Conservation (phyloP, 2,888 invertebrate genomes). For the Amblyjoppa proteus region DNA sequence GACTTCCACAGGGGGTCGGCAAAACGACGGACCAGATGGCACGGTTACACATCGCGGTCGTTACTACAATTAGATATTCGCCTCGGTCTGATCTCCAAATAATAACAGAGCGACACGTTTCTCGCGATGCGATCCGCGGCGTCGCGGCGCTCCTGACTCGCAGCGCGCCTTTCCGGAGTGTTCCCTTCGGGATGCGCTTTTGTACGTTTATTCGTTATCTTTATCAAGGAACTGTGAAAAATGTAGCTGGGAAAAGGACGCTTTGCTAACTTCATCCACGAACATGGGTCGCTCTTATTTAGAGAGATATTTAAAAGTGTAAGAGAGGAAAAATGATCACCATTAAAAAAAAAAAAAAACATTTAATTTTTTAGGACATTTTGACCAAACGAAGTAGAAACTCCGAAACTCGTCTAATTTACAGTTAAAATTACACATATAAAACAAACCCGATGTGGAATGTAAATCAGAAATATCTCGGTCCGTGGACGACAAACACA, state of each 20-base stretch:
- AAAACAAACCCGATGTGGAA: too few species aligned
- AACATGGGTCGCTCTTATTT: not conserved
- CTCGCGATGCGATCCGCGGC: not conserved
- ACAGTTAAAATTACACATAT: too few species aligned
- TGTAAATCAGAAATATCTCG: too few species aligned
- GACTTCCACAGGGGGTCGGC: conserved; percentile 27
- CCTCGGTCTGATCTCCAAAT: conserved; percentile 81
- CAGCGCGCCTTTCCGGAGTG: not conserved
- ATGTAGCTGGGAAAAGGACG: too few species aligned
- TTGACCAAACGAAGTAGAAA: not conserved
- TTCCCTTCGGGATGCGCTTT: not conserved
- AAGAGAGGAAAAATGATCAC: too few species aligned
- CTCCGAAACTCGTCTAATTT: too few species aligned
- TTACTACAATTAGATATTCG: conserved; percentile 82
- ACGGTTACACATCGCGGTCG: conserved; percentile 80
- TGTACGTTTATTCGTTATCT: not conserved
- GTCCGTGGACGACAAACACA: too few species aligned
- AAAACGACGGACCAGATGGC: conserved; percentile 80
- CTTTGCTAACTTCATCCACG: too few species aligned
- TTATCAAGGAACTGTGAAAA: not conserved
- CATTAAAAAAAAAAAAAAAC: too few species aligned
- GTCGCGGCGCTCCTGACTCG: not conserved
- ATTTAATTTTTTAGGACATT: too few species aligned
- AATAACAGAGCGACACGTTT: conserved; percentile 75
- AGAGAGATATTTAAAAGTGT: too few species aligned